Percentiles rank a stretch among this genome's conserved stretches.
Conservation (phyloP, 2,113 vertebrate species). For the Phoxinus phoxinus region DNA sequence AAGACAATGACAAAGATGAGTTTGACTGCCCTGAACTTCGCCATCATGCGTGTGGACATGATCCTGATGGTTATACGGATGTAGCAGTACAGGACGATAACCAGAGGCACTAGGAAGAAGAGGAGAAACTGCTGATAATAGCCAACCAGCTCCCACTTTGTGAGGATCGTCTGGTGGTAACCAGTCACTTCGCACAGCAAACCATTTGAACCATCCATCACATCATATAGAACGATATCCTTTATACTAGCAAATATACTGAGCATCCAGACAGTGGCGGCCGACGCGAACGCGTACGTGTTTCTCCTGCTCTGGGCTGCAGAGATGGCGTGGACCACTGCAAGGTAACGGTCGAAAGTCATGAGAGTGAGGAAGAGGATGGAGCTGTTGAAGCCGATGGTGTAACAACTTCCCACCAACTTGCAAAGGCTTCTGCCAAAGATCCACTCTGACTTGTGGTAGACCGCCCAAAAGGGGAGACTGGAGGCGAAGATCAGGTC, state of each 20-base stretch:
- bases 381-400: slow-evolving; percentile 79
- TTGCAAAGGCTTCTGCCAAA: slow-evolving; percentile 76
- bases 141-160: slow-evolving; percentile 67
- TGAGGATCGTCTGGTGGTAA: slow-evolving; percentile 1
- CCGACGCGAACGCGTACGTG: slow-evolving; percentile 62
- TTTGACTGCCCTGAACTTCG: slow-evolving; percentile 74
- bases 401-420: slow-evolving; percentile 73
- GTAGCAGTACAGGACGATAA: slow-evolving; percentile 77
- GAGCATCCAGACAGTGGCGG: slow-evolving; percentile 67
- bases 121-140: slow-evolving; percentile 76
- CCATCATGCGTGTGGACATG: slow-evolving; percentile 71
- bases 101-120: slow-evolving; percentile 77
- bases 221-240: slow-evolving; percentile 69
- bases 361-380: slow-evolving; percentile 81
- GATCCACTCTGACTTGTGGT: slow-evolving; percentile 73
- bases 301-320: slow-evolving; percentile 67
- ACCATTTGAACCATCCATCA: accelerated
- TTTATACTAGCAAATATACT: slow-evolving; percentile 74
- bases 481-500: slow-evolving; percentile 77
- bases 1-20: slow-evolving; percentile 78
- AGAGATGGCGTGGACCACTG: slow-evolving; percentile 75
- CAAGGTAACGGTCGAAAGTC: slow-evolving; percentile 80
- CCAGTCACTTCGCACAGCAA: slow-evolving; percentile 67
- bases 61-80: slow-evolving; percentile 72
- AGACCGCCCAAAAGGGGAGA: slow-evolving; percentile 76